Evolutionary conservation across 30 jellyfish, hydroid and myxozoan species (phyloP).

Genomic region (Hydractinia echinata): DNA sequence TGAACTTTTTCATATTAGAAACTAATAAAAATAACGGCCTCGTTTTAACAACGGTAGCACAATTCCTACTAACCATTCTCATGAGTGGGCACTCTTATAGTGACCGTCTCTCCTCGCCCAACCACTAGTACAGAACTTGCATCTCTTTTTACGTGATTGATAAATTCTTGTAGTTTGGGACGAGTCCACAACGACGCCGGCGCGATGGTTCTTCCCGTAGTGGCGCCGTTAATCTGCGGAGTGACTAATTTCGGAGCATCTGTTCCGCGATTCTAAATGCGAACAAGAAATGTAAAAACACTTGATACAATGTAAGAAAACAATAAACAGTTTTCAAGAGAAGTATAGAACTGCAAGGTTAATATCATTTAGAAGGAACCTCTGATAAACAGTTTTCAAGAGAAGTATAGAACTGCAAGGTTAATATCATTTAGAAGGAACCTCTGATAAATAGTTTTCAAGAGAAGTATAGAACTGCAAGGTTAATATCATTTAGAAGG

Average conservation of each 20-base stretch:
- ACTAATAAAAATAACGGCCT: too few relatives aligned
- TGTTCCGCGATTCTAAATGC: background rate
- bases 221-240: conserved; percentile 41
- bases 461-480: background rate
- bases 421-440: too few relatives aligned
- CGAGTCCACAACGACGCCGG: conserved; percentile 98
- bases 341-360: too few relatives aligned
- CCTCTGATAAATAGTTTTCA: background rate
- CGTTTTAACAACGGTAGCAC: too few relatives aligned
- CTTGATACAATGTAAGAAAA: background rate
- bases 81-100: conserved; percentile 96
- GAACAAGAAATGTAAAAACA: background rate
- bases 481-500: too few relatives aligned
- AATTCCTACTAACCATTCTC: conserved; percentile 67
- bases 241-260: conserved; percentile 10
- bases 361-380: too few relatives aligned
- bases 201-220: conserved; percentile 63
- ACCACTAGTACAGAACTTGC: conserved; percentile 90
- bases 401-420: too few relatives aligned
- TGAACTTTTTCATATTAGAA: too few relatives aligned
- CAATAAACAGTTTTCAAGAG: background rate
- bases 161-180: conserved; percentile 85
- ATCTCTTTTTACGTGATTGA: conserved; percentile 88
- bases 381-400: background rate
- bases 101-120: conserved; percentile 97